phyloP scores from a whole-genome alignment of 2,113 vertebrate species.

The Antennarius striatus region DNA sequence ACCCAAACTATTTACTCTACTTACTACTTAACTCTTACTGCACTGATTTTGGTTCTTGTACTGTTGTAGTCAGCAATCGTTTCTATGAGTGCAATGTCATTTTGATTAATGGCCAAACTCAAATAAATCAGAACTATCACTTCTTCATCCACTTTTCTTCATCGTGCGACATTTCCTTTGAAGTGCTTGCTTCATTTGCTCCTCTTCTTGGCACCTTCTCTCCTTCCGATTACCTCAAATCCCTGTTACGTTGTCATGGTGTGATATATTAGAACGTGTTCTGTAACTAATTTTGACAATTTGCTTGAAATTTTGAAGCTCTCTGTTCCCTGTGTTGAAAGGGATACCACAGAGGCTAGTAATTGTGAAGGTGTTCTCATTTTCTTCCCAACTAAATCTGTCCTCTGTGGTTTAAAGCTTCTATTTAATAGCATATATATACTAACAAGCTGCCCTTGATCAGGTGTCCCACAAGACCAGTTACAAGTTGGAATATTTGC shows the following conservation, averaged over 20 bases:
- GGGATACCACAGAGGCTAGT: not conserved
- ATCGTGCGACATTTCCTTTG: too few relatives aligned
- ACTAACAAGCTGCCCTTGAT: slow-evolving; percentile 35
- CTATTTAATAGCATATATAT: slow-evolving; percentile 16
- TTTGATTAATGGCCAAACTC: too few relatives aligned
- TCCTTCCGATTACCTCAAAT: too few relatives aligned
- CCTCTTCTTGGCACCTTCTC: not conserved
- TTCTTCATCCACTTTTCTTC: too few relatives aligned
- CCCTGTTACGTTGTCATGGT: not conserved
- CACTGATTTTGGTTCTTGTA: too few relatives aligned
- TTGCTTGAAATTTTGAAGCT: not conserved
- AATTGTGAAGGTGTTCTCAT: slow-evolving; percentile 13
- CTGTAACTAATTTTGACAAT: not conserved
- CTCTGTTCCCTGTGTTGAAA: not conserved
- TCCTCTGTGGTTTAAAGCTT: slow-evolving; percentile 15
- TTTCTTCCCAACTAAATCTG: slow-evolving; percentile 24
- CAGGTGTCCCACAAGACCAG: slow-evolving; percentile 33
- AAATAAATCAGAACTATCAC: too few relatives aligned
- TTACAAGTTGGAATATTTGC: slow-evolving; percentile 42
- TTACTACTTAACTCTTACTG: too few relatives aligned
- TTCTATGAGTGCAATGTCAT: too few relatives aligned
- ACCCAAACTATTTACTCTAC: too few relatives aligned
- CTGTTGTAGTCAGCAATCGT: too few relatives aligned
- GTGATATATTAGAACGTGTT: not conserved
- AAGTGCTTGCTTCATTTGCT: not conserved